These are phyloP conservation scores for Terrapene triunguis DNA, from an alignment of 2,113 vertebrate genomes.

Conservation along the genomic window DNA sequence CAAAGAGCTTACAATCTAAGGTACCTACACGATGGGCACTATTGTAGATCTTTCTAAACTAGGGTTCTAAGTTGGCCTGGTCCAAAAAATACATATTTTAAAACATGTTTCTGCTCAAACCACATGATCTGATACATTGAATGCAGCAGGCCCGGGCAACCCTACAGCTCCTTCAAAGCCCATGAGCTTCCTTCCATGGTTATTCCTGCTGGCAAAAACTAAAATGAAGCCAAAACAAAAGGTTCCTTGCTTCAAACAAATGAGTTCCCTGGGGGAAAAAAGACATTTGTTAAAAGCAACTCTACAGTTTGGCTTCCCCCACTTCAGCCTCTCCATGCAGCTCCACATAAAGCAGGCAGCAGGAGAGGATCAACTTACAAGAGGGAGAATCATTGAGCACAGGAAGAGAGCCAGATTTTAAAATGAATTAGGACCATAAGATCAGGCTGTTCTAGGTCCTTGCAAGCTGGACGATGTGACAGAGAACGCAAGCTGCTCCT, in stretches of 20 bases:
- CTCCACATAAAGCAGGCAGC: neutral
- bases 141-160: neutral
- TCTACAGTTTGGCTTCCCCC: neutral
- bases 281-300: fast-evolving
- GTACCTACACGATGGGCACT: no score
- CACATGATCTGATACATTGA: neutral
- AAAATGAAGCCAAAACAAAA: neutral
- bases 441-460: neutral
- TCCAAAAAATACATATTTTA: neutral
- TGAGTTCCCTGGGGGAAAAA: neutral
- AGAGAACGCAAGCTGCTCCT: neutral
- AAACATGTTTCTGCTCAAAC: neutral
- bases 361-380: neutral
- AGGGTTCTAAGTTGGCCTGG: neutral
- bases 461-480: neutral
- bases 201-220: neutral
- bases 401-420: neutral
- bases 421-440: neutral
- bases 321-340: neutral
- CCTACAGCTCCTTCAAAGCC: neutral
- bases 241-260: neutral
- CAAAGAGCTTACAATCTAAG: neutral
- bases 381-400: neutral
- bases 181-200: neutral
- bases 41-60: neutral